Percentiles rank a stretch among this genome's conserved stretches.
These are phyloP conservation scores for Oostethus manadensis DNA, from an alignment of 2,113 vertebrate species.

Conservation along the genomic window DNA sequence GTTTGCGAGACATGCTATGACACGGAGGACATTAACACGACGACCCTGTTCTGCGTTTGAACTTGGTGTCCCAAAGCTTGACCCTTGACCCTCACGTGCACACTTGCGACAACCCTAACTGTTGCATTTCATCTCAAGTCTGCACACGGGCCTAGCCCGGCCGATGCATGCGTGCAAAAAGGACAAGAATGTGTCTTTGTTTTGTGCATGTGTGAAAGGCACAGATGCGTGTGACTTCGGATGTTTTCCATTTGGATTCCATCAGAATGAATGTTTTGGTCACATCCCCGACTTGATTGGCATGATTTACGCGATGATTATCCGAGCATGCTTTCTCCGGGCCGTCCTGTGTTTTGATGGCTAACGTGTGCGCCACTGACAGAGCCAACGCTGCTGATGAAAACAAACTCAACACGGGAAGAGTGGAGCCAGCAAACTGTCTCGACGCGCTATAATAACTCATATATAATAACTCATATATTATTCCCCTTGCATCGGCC, in stretches of 20 bases:
- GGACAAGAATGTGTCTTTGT: neutral
- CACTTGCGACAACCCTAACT: neutral
- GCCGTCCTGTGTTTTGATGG: conserved; percentile 13
- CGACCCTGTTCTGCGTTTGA: neutral
- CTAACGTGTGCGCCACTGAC: conserved; percentile 10
- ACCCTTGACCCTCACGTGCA: conserved; percentile 1
- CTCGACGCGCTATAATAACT: neutral
- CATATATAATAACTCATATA: neutral
- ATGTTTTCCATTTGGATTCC: conserved; percentile 27
- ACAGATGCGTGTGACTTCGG: neutral
- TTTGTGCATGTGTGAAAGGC: conserved; percentile 8
- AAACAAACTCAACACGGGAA: conserved; percentile 2
- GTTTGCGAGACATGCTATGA: neutral
- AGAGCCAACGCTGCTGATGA: neutral
- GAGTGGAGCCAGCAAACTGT: neutral
- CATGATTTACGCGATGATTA: conserved; percentile 41
- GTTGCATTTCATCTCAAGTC: neutral
- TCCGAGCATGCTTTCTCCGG: conserved; percentile 7
- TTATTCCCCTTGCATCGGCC: neutral
- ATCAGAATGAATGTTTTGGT: conserved; percentile 41
- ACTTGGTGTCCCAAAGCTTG: neutral
- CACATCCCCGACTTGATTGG: conserved; percentile 41
- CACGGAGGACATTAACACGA: neutral
- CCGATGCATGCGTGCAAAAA: conserved; percentile 3
- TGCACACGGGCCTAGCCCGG: neutral